A percentile compares a stretch with the other conserved stretches of the same genome.
These are phyloP conservation scores for Meloe dianella DNA, from an alignment of 2,888 invertebrate species.

Conservation along the genomic window DNA sequence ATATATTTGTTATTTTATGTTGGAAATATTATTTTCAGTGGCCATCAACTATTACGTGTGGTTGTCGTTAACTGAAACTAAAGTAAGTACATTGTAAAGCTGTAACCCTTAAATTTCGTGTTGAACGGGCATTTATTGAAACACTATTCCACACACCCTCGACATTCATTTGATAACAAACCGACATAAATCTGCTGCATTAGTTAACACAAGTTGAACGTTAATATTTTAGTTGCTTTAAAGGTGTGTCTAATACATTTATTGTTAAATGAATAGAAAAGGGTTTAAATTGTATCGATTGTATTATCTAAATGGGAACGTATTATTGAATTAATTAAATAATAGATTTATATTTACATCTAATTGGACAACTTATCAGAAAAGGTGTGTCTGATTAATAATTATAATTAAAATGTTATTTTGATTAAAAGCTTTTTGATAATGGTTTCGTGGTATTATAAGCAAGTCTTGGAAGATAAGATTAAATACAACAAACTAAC, in stretches of 20 bases:
- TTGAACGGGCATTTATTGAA: slow-evolving; percentile 24
- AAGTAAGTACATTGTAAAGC: background rate
- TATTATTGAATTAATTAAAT: slow-evolving; percentile 9
- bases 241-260: slow-evolving; percentile 32
- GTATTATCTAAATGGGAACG: background rate
- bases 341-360: too few relatives aligned
- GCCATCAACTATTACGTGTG: too few relatives aligned
- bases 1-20: too few relatives aligned
- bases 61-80: too few relatives aligned
- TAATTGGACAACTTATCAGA: slow-evolving; percentile 7
- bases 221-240: slow-evolving; percentile 31
- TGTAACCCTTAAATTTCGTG: slow-evolving; percentile 31
- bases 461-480: slow-evolving; percentile 3
- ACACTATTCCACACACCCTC: slow-evolving; percentile 19
- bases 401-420: slow-evolving; percentile 20
- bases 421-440: slow-evolving; percentile 24
- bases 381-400: slow-evolving; percentile 24
- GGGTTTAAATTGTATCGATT: background rate
- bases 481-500: slow-evolving; percentile 19
- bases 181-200: slow-evolving; percentile 35
- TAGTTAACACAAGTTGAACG: slow-evolving; percentile 32
- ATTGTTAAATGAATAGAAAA: slow-evolving; percentile 25
- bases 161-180: slow-evolving; percentile 25
- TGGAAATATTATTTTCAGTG: too few relatives aligned
- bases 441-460: background rate